A percentile compares a stretch with the other conserved stretches of the same genome.
Evolutionary conservation across 1,140 invertebrate genomes (phyloP).

Genomic region (Drosophila bocqueti): DNA sequence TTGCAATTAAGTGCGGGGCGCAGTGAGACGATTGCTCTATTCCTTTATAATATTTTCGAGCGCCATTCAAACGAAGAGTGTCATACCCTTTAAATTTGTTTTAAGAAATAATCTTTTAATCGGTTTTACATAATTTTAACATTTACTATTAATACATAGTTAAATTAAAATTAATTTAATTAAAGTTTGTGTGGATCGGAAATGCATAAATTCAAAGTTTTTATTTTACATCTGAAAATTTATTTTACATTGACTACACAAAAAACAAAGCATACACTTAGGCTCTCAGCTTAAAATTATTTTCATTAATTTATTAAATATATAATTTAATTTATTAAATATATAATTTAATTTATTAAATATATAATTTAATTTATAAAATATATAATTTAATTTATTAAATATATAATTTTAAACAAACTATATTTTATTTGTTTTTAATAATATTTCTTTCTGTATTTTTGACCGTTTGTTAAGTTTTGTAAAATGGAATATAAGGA

Average conservation of each 20-base stretch:
- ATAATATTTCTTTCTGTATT: neutral
- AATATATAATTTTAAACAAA: neutral
- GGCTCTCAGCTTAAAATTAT: neutral
- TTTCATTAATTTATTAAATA: neutral
- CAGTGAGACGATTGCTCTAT: slow-evolving; percentile 8
- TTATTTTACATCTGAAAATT: neutral
- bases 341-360: neutral
- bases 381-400: neutral
- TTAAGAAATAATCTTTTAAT: neutral
- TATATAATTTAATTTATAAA: neutral
- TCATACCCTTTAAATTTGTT: slow-evolving; percentile 8
- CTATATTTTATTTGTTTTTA: too few species aligned
- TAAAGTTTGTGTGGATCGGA: neutral
- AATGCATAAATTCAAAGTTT: too few species aligned
- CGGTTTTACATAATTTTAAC: too few species aligned
- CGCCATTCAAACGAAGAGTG: neutral
- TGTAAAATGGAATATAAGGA: too few species aligned
- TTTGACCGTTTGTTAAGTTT: too few species aligned
- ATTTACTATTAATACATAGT: neutral
- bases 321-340: neutral
- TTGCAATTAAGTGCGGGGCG: slow-evolving; percentile 54
- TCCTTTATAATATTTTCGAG: neutral
- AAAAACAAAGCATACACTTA: neutral
- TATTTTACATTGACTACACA: slow-evolving; percentile 3
- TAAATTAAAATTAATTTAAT: neutral